Base-by-base conservation (phyloP, 1,140 invertebrate genomes). In the Pteromalus puparum region DNA sequence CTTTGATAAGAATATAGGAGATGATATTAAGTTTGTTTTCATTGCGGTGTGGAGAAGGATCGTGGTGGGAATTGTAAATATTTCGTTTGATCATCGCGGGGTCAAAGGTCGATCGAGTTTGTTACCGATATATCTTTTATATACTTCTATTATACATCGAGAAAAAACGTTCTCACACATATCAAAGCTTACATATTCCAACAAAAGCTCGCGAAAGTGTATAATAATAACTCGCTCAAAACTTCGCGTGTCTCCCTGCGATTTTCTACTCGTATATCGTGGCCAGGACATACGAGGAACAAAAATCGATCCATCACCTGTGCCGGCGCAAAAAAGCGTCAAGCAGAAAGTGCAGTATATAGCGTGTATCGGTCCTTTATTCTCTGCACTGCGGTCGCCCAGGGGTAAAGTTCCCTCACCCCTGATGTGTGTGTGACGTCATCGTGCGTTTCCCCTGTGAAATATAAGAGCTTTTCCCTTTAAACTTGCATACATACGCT, bases 401-500 rank as follows among this genome's bases (percentile, higher is more conserved):
- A 34, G 30, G 53, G 53, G 53, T 61, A 84, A 85, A 89, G 89
- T 89, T 88, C 87, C 86, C 85, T 88, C 86, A 87, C 87, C 89
- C 88, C 87, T 42, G 9, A 9, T 30, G 30, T 30, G 48, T 53
- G 13, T 53, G 53, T 84, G 83, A 89, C 87, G 81, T 90, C 87
- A 87, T 81, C 75, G 86, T n/a, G n/a, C 88, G 88, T 70, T 13
- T 4, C 13, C 30, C 34, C 72, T 18, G 2, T 34, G 53, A 61
- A 61, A 21, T 61, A n/a, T 7, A 21, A n/a, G 15, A 61, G 53
- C 18, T 21, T 61, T 61, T 61, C 18, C 53, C 53, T 61, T 61
- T n/a, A 61, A 61, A 61, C 15, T 61, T n/a, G 53, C 6, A 61
- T 61, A 61, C 18, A 61, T 18, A n/a, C 53, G 0, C 48, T 21